Evolutionary conservation across 1,140 invertebrate genomes (phyloP), one percentile per base, ranked within the genome.

Genomic region (Acromyrmex heyeri): DNA sequence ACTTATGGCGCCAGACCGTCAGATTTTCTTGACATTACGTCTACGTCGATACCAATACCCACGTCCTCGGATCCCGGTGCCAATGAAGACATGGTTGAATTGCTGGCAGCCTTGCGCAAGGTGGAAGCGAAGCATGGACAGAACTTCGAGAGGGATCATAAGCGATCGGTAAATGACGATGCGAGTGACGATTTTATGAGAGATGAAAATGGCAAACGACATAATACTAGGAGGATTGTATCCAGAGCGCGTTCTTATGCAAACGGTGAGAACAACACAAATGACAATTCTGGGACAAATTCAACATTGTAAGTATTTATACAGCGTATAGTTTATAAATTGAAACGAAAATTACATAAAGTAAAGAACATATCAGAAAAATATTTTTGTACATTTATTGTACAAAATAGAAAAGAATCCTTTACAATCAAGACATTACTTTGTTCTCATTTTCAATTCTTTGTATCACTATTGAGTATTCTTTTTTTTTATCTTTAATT

Each of bases 41-140:
- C 88, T 0, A 90, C 69, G 0, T 57, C 83, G 4, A 48, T 30
- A 0, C 73, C 88, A 0, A 67, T 81, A 8, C 76, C 89, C 3
- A 69, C 88, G 2, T 38, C 85, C 0, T 3, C 59, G 0, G 82
- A 81, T 2, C 55, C 64, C 0, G 78, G 48, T 50, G 65, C 90
- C 0, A 87, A 91, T 30, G 87, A 89, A 1, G 83, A 92, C 7
- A 30, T 92, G 0, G 77, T 91, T n/a, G 79, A 93, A 44, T 78
- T 92, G 5, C 30, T 93, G 3, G 73, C 82, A 0, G 73, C 90
- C 0, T 61, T 92, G 10, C 78, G 87, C 0, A 87, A 88, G 67
- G 67, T 76, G 0, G 92, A 92, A 12, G 72, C 44, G 0, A 88
- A 92, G 24, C 90, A 76, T 3, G 86, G 76, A 1, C 61, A 91